Conservation (phyloP, 2,797 vertebrate species). For the Hoplostethus atlanticus region DNA sequence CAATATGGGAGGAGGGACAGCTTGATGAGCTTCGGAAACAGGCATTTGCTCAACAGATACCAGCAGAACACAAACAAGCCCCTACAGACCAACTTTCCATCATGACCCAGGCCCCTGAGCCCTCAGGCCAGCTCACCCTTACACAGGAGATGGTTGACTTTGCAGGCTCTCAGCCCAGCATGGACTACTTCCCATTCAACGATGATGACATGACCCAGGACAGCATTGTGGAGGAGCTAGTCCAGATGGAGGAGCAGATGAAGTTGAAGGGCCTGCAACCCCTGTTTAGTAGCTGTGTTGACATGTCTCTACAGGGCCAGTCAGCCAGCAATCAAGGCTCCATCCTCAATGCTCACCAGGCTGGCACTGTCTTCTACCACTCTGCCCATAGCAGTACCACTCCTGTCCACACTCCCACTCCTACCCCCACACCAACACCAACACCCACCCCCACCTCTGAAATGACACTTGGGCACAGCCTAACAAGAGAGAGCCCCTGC, state of each 20-base stretch:
- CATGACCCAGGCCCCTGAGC: constrained; percentile 86
- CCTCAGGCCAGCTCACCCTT: constrained; percentile 90
- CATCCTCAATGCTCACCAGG: constrained; percentile 87
- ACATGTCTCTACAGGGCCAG: constrained; percentile 90
- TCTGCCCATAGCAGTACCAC: constrained; percentile 94
- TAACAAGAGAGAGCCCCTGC: constrained; percentile 95
- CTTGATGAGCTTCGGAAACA: constrained; percentile 88
- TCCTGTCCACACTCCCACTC: constrained; percentile 93
- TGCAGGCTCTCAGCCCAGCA: constrained; percentile 90
- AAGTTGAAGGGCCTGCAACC: constrained; percentile 91
- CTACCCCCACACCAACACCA: constrained; percentile 91
- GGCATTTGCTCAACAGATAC: constrained; percentile 82
- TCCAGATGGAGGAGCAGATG: constrained; percentile 99
- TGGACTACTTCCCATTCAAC: constrained; percentile 96
- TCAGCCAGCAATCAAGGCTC: constrained; percentile 83
- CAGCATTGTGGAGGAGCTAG: constrained; percentile 98
- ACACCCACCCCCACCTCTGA: constrained; percentile 96
- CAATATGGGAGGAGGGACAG: constrained; percentile 91
- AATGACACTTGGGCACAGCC: constrained; percentile 90
- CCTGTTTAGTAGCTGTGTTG: constrained; percentile 88
- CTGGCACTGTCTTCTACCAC: constrained; percentile 91
- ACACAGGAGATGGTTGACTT: constrained; percentile 94
- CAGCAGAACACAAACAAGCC: constrained; percentile 83
- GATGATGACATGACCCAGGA: constrained; percentile 99
- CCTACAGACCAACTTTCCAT: constrained; percentile 81